Conservation (phyloP, 2,113 vertebrate species). For the Otocyon megalotis region DNA sequence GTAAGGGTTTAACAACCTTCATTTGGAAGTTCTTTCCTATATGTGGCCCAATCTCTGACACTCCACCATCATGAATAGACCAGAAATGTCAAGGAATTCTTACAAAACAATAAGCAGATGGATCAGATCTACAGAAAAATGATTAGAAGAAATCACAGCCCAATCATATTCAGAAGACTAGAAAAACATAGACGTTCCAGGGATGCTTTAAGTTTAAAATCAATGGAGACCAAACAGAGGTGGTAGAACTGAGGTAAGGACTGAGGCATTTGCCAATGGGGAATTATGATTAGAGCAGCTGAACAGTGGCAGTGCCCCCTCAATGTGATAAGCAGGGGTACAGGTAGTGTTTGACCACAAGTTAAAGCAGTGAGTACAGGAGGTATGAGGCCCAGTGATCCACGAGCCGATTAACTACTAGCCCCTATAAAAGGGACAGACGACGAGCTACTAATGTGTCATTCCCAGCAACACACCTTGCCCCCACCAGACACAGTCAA, state of each 20-base stretch:
- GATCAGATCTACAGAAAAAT: constrained; percentile 7
- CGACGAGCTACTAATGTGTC: neutral
- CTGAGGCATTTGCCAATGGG: neutral
- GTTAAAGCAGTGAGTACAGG: neutral
- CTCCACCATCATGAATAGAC: neutral
- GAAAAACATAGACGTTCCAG: neutral
- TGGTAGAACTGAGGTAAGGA: neutral
- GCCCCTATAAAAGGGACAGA: neutral
- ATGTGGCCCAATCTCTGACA: neutral
- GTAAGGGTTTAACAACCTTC: neutral
- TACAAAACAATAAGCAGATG: constrained; percentile 40
- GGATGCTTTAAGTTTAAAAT: neutral
- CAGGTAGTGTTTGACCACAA: neutral
- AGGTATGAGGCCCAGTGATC: neutral
- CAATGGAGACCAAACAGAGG: neutral
- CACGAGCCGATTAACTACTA: neutral
- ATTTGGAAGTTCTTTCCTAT: neutral
- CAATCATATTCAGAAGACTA: neutral
- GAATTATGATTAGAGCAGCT: neutral
- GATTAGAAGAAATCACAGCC: constrained; percentile 22
- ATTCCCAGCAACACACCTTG: neutral
- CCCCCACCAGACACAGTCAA: neutral
- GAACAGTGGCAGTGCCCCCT: neutral
- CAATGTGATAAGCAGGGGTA: neutral
- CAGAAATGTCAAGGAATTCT: constrained; percentile 40